Percentiles rank a stretch among this genome's conserved stretches.
phyloP scores from a whole-genome alignment of 1,140 invertebrate genomes.

The Ericerus pela region DNA sequence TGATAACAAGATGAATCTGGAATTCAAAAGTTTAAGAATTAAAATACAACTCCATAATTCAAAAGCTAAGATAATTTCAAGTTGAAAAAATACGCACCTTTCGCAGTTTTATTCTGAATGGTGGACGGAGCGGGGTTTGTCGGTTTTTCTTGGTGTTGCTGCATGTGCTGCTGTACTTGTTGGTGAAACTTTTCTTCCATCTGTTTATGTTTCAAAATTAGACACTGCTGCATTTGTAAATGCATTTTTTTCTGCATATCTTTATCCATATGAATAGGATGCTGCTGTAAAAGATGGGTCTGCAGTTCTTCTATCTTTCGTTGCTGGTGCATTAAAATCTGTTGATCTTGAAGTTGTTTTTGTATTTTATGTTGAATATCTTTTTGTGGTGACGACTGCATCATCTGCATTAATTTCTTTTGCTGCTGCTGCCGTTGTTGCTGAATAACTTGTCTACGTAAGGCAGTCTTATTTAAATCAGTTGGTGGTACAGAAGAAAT shows the following conservation, averaged over 20 bases:
- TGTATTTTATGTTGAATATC: slow-evolving; percentile 3
- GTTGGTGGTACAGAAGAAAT: too few species aligned
- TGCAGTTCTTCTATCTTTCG: neutral
- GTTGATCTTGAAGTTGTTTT: slow-evolving; percentile 1
- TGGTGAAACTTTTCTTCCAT: neutral
- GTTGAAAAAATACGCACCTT: too few species aligned
- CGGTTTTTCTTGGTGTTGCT: neutral
- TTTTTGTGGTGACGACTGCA: neutral
- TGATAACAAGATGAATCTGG: neutral
- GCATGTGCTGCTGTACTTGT: neutral
- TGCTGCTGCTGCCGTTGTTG: neutral
- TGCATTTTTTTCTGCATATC: slow-evolving; percentile 3
- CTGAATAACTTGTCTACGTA: too few species aligned
- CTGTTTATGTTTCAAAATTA: neutral
- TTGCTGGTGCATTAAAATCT: neutral
- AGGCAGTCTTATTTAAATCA: neutral
- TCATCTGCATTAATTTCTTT: neutral
- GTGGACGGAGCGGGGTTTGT: neutral
- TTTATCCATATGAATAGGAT: neutral
- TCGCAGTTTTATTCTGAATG: too few species aligned
- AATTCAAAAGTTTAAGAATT: too few species aligned
- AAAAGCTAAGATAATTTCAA: too few species aligned
- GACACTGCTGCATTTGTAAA: neutral
- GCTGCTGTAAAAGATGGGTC: neutral
- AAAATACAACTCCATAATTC: too few species aligned